A percentile compares a stretch with the other conserved stretches of the same genome.
Evolutionary conservation across 2,888 invertebrate species (phyloP).

Genomic region (Yponomeuta sedellus): DNA sequence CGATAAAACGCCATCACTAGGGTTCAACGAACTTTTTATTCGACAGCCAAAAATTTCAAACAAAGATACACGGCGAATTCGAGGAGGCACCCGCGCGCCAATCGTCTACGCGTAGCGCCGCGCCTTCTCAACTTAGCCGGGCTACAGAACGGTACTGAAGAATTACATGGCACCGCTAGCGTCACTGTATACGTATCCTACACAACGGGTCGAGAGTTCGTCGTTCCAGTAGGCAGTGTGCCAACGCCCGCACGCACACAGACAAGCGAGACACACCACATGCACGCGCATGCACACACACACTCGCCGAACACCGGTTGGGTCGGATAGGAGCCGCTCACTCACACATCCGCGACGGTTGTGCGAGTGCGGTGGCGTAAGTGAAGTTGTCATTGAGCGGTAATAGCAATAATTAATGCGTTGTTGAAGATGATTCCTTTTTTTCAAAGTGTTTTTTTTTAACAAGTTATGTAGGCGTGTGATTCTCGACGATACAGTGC

Average conservation of each 20-base stretch:
- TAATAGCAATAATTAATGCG: constrained; percentile 40
- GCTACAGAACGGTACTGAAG: constrained; percentile 34
- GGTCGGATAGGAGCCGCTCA: constrained; percentile 20
- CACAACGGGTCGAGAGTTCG: constrained; percentile 54
- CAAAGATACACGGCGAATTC: neutral
- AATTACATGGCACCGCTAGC: constrained; percentile 30
- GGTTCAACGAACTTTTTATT: constrained; percentile 40
- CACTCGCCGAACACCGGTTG: constrained; percentile 22
- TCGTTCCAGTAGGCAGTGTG: constrained; percentile 73
- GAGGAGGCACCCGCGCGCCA: neutral
- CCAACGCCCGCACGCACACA: constrained; percentile 54
- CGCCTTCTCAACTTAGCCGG: constrained; percentile 33
- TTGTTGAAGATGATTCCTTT: constrained; percentile 30
- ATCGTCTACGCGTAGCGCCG: neutral
- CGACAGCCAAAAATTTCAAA: constrained; percentile 31
- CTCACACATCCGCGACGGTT: constrained; percentile 16
- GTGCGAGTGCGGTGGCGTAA: constrained; percentile 43
- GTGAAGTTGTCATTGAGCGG: constrained; percentile 47
- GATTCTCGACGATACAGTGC: constrained; percentile 23
- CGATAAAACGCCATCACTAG: constrained; percentile 24
- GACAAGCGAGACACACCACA: constrained; percentile 18
- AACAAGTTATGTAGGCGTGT: neutral
- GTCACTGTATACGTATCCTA: constrained; percentile 47
- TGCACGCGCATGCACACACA: constrained; percentile 33
- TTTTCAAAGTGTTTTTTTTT: constrained; percentile 21